Percentiles rank a stretch among this genome's conserved stretches.
phyloP scores from a whole-genome alignment of 2,888 invertebrate species.

The Fabriciana adippe region DNA sequence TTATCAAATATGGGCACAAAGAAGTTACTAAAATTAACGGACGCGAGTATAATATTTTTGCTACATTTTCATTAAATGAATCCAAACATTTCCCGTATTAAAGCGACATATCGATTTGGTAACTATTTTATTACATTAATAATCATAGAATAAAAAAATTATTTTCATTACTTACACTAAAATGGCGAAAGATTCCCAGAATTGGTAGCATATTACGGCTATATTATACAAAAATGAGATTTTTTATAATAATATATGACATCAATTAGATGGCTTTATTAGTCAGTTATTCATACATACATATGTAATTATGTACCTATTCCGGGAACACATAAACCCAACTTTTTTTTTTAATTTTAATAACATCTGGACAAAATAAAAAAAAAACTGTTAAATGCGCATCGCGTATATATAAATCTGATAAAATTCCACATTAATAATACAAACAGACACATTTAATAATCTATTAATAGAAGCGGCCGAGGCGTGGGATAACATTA shows the following conservation, averaged over 20 bases:
- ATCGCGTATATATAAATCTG: constrained; percentile 29
- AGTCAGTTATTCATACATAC: too few relatives aligned
- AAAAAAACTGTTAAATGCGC: constrained; percentile 39
- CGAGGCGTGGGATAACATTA: constrained; percentile 55
- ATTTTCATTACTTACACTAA: too few relatives aligned
- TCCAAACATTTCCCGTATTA: too few relatives aligned
- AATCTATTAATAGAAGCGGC: constrained; percentile 55
- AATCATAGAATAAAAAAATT: too few relatives aligned
- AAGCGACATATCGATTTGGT: too few relatives aligned
- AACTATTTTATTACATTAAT: too few relatives aligned
- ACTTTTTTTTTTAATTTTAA: not conserved
- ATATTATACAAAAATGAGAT: too few relatives aligned
- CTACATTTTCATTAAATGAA: not conserved
- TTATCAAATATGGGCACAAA: not conserved
- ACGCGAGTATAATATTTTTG: constrained; percentile 2
- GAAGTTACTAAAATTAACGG: not conserved
- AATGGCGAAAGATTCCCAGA: too few relatives aligned
- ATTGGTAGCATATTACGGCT: too few relatives aligned
- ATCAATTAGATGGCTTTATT: too few relatives aligned
- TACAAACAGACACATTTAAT: constrained; percentile 42
- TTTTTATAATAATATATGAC: too few relatives aligned
- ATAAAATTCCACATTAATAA: constrained; percentile 34
- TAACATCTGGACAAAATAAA: not conserved
- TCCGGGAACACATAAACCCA: not conserved
- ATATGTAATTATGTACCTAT: not conserved